Conservation (phyloP, 2,113 vertebrate genomes). For the Bubo scandiacus region DNA sequence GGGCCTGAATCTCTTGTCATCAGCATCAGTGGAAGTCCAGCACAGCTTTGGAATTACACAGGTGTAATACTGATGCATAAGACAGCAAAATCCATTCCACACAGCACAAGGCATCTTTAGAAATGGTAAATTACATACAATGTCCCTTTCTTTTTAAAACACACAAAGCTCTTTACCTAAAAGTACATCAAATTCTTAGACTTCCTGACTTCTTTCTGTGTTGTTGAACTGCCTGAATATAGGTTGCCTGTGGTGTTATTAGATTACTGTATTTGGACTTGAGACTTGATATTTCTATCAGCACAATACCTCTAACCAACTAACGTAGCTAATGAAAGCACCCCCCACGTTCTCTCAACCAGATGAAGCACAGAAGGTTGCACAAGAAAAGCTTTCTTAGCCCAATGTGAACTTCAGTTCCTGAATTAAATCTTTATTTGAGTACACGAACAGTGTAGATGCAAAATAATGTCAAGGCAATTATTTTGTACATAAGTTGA, state of each 20-base stretch:
- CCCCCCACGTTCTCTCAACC: background rate
- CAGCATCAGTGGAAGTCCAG: background rate
- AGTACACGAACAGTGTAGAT: rapidly evolving
- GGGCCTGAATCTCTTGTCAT: background rate
- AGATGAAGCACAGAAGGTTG: background rate
- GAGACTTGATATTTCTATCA: background rate
- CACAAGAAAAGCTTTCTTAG: background rate
- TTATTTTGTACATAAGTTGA: background rate
- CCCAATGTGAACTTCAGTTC: background rate
- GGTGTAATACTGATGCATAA: background rate
- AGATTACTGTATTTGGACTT: background rate
- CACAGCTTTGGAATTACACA: constrained; percentile 7
- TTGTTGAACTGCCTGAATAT: background rate
- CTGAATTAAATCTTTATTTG: background rate
- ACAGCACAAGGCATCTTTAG: background rate
- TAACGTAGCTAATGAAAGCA: background rate
- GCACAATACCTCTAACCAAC: background rate
- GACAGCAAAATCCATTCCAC: constrained; percentile 9
- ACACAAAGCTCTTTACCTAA: background rate
- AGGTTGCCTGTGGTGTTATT: background rate
- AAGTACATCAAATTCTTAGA: background rate
- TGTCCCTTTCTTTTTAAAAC: background rate
- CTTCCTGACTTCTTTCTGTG: background rate
- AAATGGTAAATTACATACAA: background rate
- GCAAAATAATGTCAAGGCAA: background rate